A percentile compares a stretch with the other conserved stretches of the same genome.
These are phyloP conservation scores for Aphaenogaster ashmeadi DNA, from an alignment of 1,140 invertebrate species.

Conservation along the genomic window DNA sequence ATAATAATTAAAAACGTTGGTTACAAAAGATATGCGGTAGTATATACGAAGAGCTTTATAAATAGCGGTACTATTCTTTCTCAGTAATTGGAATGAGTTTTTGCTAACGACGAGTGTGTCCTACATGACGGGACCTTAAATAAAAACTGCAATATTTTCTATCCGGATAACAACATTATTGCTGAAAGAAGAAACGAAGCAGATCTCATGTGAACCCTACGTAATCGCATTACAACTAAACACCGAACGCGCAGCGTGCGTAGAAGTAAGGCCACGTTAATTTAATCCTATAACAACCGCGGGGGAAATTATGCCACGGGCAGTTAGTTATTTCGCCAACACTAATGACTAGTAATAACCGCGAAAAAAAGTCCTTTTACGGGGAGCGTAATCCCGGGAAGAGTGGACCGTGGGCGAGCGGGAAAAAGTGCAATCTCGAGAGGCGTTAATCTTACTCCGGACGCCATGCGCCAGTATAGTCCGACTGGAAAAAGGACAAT, in stretches of 20 bases:
- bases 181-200: slow-evolving; percentile 26
- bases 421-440: slow-evolving; percentile 56
- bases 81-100: not conserved
- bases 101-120: not conserved
- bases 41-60: not conserved
- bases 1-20: not conserved
- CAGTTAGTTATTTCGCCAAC: slow-evolving; percentile 56
- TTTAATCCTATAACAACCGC: slow-evolving; percentile 50
- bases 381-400: slow-evolving; percentile 6
- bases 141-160: slow-evolving; percentile 29
- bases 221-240: slow-evolving; percentile 41
- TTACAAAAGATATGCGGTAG: not conserved
- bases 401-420: slow-evolving; percentile 28
- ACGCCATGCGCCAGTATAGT: slow-evolving; percentile 1
- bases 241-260: not conserved
- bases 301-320: slow-evolving; percentile 36
- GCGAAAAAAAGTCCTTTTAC: slow-evolving; percentile 43
- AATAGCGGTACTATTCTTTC: not conserved
- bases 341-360: slow-evolving; percentile 59
- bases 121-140: not conserved
- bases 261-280: slow-evolving; percentile 42
- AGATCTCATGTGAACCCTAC: slow-evolving; percentile 19
- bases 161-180: slow-evolving; percentile 10
- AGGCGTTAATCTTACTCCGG: slow-evolving; percentile 57
- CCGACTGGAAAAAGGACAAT: slow-evolving; percentile 49